These are phyloP conservation scores for Cynocephalus volans DNA, from an alignment of 2,113 vertebrate species.

Conservation along the genomic window DNA sequence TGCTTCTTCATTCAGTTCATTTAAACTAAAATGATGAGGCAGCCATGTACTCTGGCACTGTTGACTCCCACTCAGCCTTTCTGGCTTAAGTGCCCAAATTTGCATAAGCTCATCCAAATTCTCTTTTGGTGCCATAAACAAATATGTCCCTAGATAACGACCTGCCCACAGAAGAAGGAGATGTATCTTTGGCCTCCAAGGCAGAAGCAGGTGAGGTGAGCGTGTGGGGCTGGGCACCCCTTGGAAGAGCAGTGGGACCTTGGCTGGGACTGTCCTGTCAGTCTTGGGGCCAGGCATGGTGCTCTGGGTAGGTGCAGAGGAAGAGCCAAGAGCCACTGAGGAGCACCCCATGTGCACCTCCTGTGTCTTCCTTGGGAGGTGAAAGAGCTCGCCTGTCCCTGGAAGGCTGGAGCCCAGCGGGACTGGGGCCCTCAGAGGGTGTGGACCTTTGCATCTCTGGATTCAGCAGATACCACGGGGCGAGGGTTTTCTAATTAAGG, in stretches of 20 bases:
- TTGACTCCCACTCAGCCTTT: not conserved
- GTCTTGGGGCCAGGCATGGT: rapidly evolving
- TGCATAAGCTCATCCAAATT: not conserved
- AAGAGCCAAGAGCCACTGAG: not conserved
- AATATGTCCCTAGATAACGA: too few relatives aligned
- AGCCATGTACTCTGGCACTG: not conserved
- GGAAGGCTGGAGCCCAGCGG: not conserved
- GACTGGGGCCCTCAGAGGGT: not conserved
- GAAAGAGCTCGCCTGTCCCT: not conserved
- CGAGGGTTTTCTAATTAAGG: not conserved
- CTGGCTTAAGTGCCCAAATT: not conserved
- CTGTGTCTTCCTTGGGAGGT: not conserved
- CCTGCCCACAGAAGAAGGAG: not conserved
- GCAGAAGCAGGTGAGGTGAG: not conserved
- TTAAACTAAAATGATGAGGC: not conserved
- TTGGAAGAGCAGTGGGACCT: too few relatives aligned
- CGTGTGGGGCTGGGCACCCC: rapidly evolving
- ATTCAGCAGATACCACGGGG: too few relatives aligned
- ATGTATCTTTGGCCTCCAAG: too few relatives aligned
- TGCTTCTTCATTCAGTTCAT: not conserved
- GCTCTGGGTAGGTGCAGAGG: not conserved
- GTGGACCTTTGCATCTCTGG: not conserved
- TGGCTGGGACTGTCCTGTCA: rapidly evolving
- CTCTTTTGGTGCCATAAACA: not conserved
- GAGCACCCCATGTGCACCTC: not conserved